These are phyloP conservation scores for Sus cebifrons DNA, from an alignment of 2,797 vertebrate species.

Conservation along the genomic window DNA sequence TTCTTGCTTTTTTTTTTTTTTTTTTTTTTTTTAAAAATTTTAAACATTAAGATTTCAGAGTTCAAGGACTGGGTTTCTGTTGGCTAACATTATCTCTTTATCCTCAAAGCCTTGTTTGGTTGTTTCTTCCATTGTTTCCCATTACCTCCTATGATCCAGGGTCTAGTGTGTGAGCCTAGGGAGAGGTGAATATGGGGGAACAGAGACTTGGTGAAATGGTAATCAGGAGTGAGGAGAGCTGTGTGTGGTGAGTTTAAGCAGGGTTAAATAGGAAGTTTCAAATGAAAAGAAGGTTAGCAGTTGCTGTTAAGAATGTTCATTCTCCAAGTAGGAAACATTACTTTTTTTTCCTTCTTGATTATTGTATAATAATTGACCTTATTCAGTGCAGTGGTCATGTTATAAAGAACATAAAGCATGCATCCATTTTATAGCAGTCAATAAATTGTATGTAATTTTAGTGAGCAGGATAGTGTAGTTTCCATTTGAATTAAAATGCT, in stretches of 20 bases:
- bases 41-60: background rate
- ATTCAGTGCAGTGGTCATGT: background rate
- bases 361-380: background rate
- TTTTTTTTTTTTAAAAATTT: background rate
- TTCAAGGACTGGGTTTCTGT: background rate
- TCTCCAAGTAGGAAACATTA: background rate
- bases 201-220: background rate
- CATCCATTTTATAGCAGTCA: background rate
- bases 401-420: background rate
- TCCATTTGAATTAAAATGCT: constrained; percentile 32
- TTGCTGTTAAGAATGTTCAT: background rate
- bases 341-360: background rate
- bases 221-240: background rate
- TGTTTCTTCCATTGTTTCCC: background rate
- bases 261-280: background rate
- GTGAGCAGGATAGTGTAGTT: background rate
- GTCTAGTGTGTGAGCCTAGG: background rate
- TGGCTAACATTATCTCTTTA: background rate
- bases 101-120: background rate
- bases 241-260: background rate
- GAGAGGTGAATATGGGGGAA: background rate
- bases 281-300: constrained; percentile 8
- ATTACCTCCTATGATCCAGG: background rate
- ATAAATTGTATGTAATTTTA: background rate
- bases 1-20: background rate